Evolutionary conservation across 53 echinoderm and acorn worm genomes (phyloP).

Genomic region (Actinopyga echinites): DNA sequence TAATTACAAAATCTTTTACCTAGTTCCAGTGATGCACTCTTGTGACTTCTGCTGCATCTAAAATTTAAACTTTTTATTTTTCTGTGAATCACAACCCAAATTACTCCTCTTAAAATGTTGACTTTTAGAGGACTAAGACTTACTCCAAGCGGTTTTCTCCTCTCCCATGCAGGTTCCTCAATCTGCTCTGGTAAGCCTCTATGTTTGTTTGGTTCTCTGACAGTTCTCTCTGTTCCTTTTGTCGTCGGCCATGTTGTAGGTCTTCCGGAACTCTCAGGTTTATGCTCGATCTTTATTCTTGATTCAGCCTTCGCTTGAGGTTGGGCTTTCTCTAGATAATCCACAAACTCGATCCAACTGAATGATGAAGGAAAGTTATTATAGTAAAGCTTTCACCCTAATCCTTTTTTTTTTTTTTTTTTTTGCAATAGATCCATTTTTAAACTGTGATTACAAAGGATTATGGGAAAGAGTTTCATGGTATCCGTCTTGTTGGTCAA

Average conservation of each 20-base stretch:
- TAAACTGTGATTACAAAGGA: background rate
- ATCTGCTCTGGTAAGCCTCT: conserved; percentile 34
- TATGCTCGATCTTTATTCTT: background rate
- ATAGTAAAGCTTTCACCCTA: background rate
- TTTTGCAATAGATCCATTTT: background rate
- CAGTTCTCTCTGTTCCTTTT: background rate
- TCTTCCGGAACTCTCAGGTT: conserved; percentile 10
- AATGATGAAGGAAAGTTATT: background rate
- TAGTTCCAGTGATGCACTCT: too few relatives aligned
- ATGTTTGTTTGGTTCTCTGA: background rate
- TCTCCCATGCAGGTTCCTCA: conserved; percentile 66
- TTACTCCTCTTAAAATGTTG: too few relatives aligned
- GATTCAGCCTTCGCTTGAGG: background rate
- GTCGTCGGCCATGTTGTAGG: conserved; percentile 79
- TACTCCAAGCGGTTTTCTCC: conserved; percentile 80
- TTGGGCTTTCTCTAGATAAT: conserved; percentile 69
- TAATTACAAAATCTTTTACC: too few relatives aligned
- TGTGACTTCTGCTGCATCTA: too few relatives aligned
- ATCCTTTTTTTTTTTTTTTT: background rate
- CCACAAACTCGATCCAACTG: conserved; percentile 89
- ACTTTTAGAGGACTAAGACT: background rate
- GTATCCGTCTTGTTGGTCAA: too few relatives aligned
- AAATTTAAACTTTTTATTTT: too few relatives aligned
- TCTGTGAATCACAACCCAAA: too few relatives aligned
- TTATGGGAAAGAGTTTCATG: too few relatives aligned